phyloP scores from a whole-genome alignment of 1,140 invertebrate species.

The Caenorhabditis latens region DNA sequence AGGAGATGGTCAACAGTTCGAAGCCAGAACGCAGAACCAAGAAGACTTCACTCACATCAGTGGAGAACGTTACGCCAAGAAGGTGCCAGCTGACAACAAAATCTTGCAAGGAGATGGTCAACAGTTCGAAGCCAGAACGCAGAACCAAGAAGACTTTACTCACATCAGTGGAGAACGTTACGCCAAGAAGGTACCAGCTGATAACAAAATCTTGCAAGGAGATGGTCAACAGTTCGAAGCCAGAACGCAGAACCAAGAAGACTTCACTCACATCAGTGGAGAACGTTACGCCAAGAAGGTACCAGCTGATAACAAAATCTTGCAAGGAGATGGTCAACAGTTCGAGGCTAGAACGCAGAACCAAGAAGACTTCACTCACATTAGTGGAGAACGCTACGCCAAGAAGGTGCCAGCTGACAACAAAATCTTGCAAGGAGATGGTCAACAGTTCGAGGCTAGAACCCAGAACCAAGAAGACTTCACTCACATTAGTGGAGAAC shows the following conservation, averaged over 20 bases:
- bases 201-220: slow-evolving; percentile 11
- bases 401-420: slow-evolving; percentile 2
- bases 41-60: slow-evolving; percentile 32
- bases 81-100: not conserved
- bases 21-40: slow-evolving; percentile 30
- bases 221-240: slow-evolving; percentile 20
- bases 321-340: slow-evolving; percentile 5
- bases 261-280: slow-evolving; percentile 34
- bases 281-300: not conserved
- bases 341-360: not conserved
- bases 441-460: not conserved
- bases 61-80: slow-evolving; percentile 27
- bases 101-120: slow-evolving; percentile 24
- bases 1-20: slow-evolving; percentile 40
- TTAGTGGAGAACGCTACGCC: not conserved
- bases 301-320: not conserved
- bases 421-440: not conserved
- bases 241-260: slow-evolving; percentile 21
- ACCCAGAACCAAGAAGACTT: slow-evolving; percentile 1
- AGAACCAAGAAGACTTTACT: slow-evolving; percentile 56
- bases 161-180: slow-evolving; percentile 36
- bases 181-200: not conserved
- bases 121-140: slow-evolving; percentile 2
- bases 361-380: not conserved
- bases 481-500: not conserved